Conservation (phyloP, 2,113 vertebrate genomes). For the Lagopus muta region DNA sequence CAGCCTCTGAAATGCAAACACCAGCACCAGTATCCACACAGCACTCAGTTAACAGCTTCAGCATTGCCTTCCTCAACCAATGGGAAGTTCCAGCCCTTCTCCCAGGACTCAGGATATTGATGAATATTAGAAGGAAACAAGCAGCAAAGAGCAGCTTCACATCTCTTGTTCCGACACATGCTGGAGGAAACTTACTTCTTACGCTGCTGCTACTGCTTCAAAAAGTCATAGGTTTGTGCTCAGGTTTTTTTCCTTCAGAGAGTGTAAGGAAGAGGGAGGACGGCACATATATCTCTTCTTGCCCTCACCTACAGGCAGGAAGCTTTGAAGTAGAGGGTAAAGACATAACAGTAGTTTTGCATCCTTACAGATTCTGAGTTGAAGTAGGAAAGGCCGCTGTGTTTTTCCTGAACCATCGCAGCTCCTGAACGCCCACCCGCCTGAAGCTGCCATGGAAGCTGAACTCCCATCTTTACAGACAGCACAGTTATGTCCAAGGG, state of each 20-base stretch:
- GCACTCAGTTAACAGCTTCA: neutral
- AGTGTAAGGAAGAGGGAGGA: neutral
- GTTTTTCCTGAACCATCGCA: slow-evolving; percentile 10
- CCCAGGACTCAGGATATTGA: neutral
- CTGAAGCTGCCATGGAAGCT: neutral
- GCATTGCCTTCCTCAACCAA: neutral
- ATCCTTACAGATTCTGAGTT: neutral
- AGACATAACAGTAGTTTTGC: neutral
- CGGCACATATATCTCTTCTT: neutral
- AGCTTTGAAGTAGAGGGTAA: slow-evolving; percentile 36
- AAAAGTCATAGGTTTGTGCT: neutral
- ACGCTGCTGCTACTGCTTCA: slow-evolving; percentile 5
- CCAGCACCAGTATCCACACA: neutral
- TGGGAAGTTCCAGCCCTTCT: neutral
- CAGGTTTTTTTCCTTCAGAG: neutral
- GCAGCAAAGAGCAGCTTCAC: neutral
- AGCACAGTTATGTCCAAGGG: neutral
- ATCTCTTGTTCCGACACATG: neutral
- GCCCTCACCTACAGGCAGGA: neutral
- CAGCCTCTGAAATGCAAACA: neutral
- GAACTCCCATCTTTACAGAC: neutral
- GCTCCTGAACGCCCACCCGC: neutral
- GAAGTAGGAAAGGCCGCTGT: neutral
- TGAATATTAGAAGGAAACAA: neutral
- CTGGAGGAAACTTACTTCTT: neutral